Percentiles rank a stretch among this genome's conserved stretches.
Conservation (phyloP, 2,113 vertebrate genomes). For the Antennarius striatus region DNA sequence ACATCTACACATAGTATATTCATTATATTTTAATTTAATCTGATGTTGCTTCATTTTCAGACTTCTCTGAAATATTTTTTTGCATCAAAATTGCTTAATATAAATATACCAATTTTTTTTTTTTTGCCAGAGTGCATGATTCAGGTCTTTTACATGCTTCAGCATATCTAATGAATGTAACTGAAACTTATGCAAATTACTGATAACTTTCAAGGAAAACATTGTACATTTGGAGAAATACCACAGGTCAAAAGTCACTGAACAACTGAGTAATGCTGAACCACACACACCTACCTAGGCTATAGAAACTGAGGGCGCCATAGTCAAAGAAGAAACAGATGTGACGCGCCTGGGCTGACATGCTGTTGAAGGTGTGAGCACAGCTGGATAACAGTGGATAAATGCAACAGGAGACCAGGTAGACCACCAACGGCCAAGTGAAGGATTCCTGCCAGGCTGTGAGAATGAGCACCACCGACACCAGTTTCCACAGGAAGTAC, state of each 20-base stretch:
- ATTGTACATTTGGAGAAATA: not conserved
- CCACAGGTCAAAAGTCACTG: not conserved
- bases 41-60: not conserved
- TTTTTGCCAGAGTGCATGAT: not conserved
- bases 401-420: constrained; percentile 83
- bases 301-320: constrained; percentile 84
- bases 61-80: no score
- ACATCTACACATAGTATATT: not conserved
- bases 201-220: not conserved
- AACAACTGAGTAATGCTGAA: not conserved
- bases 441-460: constrained; percentile 75
- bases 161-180: not conserved
- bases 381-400: constrained; percentile 88
- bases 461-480: constrained; percentile 70
- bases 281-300: constrained; percentile 77
- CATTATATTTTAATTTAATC: not conserved
- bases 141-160: not conserved
- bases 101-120: no score
- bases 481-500: constrained; percentile 86
- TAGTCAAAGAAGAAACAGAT: constrained; percentile 91
- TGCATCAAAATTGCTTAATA: no score
- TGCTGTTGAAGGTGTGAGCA: constrained; percentile 87
- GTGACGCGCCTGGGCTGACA: constrained; percentile 82
- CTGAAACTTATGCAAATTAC: not conserved
- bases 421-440: constrained; percentile 83